These are phyloP conservation scores for Leptoclinus maculatus DNA, from an alignment of 2,797 vertebrate species.

Conservation along the genomic window DNA sequence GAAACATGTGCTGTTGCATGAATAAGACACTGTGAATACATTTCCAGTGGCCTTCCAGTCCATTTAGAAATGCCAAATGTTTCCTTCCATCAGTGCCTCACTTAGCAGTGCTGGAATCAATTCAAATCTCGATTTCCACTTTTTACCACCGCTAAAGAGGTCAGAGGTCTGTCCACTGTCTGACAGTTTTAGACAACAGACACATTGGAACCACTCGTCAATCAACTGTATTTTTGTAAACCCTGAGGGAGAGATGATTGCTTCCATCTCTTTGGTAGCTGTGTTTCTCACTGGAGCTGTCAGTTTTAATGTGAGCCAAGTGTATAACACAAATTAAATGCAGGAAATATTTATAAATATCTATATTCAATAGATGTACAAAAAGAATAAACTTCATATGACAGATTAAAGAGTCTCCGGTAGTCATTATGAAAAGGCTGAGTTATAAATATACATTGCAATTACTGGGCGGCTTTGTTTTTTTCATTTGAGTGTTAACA, in stretches of 20 bases:
- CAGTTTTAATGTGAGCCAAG: background rate
- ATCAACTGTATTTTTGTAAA: background rate
- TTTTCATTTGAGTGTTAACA: constrained; percentile 10
- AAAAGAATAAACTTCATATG: background rate
- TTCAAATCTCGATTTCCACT: constrained; percentile 11
- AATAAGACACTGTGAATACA: constrained; percentile 18
- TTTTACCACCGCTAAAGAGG: background rate
- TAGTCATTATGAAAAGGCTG: background rate
- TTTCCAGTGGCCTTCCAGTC: constrained; percentile 20
- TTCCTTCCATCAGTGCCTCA: constrained; percentile 9
- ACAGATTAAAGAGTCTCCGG: constrained; percentile 1
- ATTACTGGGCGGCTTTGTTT: constrained; percentile 31
- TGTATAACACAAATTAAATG: constrained; percentile 11
- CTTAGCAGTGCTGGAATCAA: constrained; percentile 8
- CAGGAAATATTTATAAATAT: background rate
- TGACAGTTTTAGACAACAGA: background rate
- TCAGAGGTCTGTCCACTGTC: background rate
- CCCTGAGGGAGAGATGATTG: background rate
- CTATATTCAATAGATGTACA: background rate
- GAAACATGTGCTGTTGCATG: constrained; percentile 13
- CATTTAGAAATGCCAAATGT: constrained; percentile 37
- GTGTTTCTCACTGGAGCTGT: background rate
- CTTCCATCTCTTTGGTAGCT: background rate
- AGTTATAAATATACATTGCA: constrained; percentile 22
- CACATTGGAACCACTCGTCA: background rate